Conservation (phyloP, 2,113 vertebrate genomes). For the Grammatotria lemairii region DNA sequence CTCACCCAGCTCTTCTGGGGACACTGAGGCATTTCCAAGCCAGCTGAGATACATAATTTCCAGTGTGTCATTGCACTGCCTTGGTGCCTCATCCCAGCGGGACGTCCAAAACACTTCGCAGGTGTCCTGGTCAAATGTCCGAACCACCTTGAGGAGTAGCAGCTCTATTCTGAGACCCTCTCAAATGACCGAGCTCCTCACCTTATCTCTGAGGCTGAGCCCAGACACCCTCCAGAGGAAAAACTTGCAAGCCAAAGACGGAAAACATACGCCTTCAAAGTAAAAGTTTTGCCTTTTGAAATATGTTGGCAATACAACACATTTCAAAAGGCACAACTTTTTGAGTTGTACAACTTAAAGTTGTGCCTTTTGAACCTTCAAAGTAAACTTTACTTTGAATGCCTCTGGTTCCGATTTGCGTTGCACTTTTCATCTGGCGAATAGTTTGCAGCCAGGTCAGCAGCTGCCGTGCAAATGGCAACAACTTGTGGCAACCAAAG, state of each 20-base stretch:
- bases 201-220: not conserved
- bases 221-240: not conserved
- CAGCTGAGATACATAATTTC: not conserved
- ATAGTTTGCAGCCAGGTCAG: not conserved
- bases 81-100: not conserved
- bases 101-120: not conserved
- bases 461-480: not conserved
- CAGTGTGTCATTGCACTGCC: not conserved
- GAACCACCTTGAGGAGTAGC: not conserved
- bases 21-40: not conserved
- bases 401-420: not conserved
- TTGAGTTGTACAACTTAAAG: not conserved
- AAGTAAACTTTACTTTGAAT: not conserved
- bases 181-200: not conserved
- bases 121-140: not conserved
- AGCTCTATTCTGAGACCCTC: not conserved
- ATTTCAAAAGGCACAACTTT: not conserved
- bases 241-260: not conserved
- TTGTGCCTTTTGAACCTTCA: not conserved
- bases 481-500: not conserved
- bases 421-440: not conserved
- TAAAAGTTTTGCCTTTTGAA: not conserved
- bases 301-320: not conserved
- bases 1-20: not conserved
- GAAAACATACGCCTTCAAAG: not conserved